phyloP scores from a whole-genome alignment of 1,140 invertebrate genomes.

The Lepidurus packardi region DNA sequence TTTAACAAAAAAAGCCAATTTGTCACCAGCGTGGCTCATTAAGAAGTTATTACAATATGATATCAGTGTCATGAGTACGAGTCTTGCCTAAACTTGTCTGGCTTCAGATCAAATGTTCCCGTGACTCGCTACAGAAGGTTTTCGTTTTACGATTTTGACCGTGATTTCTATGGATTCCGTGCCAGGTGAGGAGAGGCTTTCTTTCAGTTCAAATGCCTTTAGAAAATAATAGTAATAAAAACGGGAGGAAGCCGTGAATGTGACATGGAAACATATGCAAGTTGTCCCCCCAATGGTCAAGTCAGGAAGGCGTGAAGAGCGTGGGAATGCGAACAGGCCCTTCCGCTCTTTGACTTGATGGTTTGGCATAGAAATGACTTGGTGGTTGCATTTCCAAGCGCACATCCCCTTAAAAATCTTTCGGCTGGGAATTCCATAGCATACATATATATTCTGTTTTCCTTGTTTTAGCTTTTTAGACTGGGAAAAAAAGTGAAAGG shows the following conservation, averaged over 20 bases:
- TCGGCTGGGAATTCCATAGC: neutral
- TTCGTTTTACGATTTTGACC: neutral
- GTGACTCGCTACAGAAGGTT: neutral
- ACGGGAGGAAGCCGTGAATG: neutral
- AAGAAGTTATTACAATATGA: neutral
- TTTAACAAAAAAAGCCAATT: neutral
- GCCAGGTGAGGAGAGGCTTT: neutral
- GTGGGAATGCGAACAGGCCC: slow-evolving; percentile 12
- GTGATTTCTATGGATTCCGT: neutral
- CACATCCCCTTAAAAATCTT: neutral
- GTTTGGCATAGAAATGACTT: neutral
- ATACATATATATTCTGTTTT: neutral
- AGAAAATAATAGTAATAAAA: neutral
- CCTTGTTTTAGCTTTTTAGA: neutral
- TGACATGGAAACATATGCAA: slow-evolving; percentile 22
- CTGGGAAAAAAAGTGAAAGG: neutral
- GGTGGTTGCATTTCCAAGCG: neutral
- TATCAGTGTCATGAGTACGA: neutral
- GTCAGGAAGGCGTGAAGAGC: slow-evolving; percentile 20
- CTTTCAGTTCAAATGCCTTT: neutral
- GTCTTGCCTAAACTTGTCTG: neutral
- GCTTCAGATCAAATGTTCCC: slow-evolving; percentile 15
- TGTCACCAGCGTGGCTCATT: neutral
- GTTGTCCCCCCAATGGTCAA: slow-evolving; percentile 10
- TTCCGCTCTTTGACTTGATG: slow-evolving; percentile 13